A percentile compares a stretch with the other conserved stretches of the same genome.
phyloP scores from a whole-genome alignment of 2,113 vertebrate species.

The Bagarius yarrelli region DNA sequence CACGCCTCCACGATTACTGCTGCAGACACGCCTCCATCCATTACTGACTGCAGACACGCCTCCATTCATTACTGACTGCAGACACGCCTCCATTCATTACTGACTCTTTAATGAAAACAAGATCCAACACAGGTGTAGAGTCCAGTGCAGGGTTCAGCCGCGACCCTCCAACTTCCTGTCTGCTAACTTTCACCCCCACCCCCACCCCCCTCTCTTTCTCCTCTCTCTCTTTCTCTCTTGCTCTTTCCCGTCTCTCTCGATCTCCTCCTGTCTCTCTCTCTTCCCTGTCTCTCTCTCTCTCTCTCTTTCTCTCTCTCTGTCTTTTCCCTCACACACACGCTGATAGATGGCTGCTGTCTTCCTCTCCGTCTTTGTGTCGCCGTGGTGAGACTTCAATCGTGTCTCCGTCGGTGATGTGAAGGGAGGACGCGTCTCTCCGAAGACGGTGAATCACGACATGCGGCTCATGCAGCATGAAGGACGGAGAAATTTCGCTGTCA shows the following conservation, averaged over 20 bases:
- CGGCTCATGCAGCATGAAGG: constrained; percentile 66
- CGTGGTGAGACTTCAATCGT: constrained; percentile 43
- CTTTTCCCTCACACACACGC: constrained; percentile 10
- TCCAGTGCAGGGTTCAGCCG: neutral
- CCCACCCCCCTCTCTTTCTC: neutral
- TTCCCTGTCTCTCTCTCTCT: neutral
- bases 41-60: no score
- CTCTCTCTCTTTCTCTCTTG: neutral
- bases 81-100: constrained; percentile 51
- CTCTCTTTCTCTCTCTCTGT: neutral
- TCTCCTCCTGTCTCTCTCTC: constrained; percentile 8
- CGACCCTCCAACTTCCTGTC: neutral
- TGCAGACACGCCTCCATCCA: no score
- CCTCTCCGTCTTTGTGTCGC: constrained; percentile 20
- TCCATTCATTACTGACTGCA: no score
- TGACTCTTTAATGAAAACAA: constrained; percentile 41
- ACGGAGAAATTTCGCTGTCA: constrained; percentile 62
- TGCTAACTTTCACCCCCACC: neutral
- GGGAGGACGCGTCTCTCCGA: constrained; percentile 15
- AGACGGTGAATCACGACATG: constrained; percentile 41
- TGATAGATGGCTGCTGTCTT: constrained; percentile 42
- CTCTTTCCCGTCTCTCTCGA: constrained; percentile 30
- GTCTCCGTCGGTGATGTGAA: constrained; percentile 34
- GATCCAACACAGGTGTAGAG: constrained; percentile 35
- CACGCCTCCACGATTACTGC: no score